Evolutionary conservation across 2,113 vertebrate genomes (phyloP), one percentile per base, ranked within the genome.

Genomic region (Polypterus senegalus): DNA sequence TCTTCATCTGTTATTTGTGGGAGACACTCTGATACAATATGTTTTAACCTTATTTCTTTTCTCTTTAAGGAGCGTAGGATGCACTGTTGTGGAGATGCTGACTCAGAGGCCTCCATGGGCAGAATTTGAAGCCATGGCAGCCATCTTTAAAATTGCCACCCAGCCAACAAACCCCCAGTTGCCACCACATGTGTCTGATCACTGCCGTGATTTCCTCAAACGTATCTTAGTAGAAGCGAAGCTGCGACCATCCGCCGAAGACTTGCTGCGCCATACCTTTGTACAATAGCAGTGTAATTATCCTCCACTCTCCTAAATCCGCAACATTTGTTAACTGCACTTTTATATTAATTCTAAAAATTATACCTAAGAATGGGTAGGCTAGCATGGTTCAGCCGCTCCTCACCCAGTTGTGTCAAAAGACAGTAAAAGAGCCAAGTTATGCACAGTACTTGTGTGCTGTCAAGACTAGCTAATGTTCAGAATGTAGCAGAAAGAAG

Each of bases 131-230:
- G 96, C 96, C 54, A 99, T 99, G 96, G 96, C 96, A 52, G 96
- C 96, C 84, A 98, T 99, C 82, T 99, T 99, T 79, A 99, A 99
- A 81, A 99, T 99, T 3, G 96, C 96, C 78, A 98, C 95, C 10
- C 95, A 99, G 81, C 91, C 95, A 68, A 99, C 96, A 60, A 97
- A 95, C 76, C 96, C 96, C 4, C 88, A 91, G 72, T 84, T 98
- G 51, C 96, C 96, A 43, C 83, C 82, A 61, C 90, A 97, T 10
- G 90, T 96, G 74, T 99, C 94, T 0, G 95, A 99, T 81, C 90
- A 98, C 67, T 88, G 90, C 74, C 85, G 95, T 43, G 96, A 99
- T 76, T 98, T 99, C 79, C 89, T 98, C 65, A 93, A 91, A 72
- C 84, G 89, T 71, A 94, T 99, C 84, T 99, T 99, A 69, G 91